phyloP scores from a whole-genome alignment of 2,113 vertebrate species.

The Fulica atra region DNA sequence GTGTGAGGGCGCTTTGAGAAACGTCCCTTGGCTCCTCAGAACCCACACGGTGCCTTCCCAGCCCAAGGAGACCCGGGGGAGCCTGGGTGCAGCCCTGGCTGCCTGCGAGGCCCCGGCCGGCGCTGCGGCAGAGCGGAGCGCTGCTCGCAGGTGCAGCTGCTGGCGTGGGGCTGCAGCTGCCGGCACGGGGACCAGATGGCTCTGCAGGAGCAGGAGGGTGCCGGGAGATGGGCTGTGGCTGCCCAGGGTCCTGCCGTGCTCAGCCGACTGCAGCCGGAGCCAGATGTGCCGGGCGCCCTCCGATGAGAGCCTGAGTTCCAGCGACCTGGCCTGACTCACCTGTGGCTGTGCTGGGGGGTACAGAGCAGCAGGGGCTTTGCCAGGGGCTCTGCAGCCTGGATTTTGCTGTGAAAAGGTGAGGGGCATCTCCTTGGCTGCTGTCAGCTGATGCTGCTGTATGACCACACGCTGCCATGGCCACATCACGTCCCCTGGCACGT shows the following conservation, averaged over 20 bases:
- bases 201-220: background rate
- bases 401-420: background rate
- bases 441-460: background rate
- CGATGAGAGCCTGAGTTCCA: accelerated
- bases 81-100: accelerated
- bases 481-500: accelerated
- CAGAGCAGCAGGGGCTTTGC: accelerated
- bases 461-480: background rate
- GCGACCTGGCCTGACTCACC: accelerated
- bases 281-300: background rate
- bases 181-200: background rate
- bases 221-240: background rate
- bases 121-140: background rate
- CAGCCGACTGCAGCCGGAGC: accelerated
- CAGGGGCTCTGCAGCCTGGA: background rate
- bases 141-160: background rate
- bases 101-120: accelerated
- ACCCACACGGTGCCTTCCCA: background rate
- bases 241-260: background rate
- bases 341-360: accelerated
- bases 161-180: background rate
- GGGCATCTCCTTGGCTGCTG: background rate
- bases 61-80: background rate
- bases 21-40: background rate
- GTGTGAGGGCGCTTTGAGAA: background rate